phyloP scores from a whole-genome alignment of 2,797 vertebrate genomes.

The Pseudotriccus pelzelni region DNA sequence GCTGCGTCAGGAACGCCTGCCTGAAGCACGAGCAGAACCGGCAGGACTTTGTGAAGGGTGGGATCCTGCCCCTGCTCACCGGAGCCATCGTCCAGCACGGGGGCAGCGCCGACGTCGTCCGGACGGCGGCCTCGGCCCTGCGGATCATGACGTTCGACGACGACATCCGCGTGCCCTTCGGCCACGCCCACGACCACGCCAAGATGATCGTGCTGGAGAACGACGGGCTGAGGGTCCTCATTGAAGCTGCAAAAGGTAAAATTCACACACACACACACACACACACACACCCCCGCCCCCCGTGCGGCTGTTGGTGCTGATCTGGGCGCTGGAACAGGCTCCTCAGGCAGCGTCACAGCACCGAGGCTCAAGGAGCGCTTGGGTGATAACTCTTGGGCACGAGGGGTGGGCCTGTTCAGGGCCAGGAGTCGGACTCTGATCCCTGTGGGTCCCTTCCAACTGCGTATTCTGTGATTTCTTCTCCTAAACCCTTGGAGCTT shows the following conservation, averaged over 20 bases:
- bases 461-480: neutral
- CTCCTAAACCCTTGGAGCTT: neutral
- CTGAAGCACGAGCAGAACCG: slow-evolving; percentile 94
- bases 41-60: slow-evolving; percentile 85
- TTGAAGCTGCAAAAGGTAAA: slow-evolving; percentile 90
- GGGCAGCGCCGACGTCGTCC: slow-evolving; percentile 75
- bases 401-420: neutral
- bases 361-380: neutral
- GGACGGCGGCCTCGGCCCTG: slow-evolving; percentile 80
- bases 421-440: too few species aligned
- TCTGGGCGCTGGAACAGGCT: neutral
- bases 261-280: too few species aligned
- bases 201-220: slow-evolving; percentile 92
- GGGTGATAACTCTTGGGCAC: neutral
- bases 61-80: slow-evolving; percentile 81
- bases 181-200: slow-evolving; percentile 89
- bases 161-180: slow-evolving; percentile 90
- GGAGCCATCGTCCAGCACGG: slow-evolving; percentile 73
- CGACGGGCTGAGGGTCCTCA: slow-evolving; percentile 85
- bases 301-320: rapidly evolving
- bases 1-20: slow-evolving; percentile 81
- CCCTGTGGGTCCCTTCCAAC: neutral
- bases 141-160: slow-evolving; percentile 93
- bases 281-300: too few species aligned
- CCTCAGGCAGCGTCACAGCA: neutral